A percentile compares a stretch with the other conserved stretches of the same genome.
phyloP scores from a whole-genome alignment of 64 coral and sea anemone species.

The Pocillopora verrucosa region DNA sequence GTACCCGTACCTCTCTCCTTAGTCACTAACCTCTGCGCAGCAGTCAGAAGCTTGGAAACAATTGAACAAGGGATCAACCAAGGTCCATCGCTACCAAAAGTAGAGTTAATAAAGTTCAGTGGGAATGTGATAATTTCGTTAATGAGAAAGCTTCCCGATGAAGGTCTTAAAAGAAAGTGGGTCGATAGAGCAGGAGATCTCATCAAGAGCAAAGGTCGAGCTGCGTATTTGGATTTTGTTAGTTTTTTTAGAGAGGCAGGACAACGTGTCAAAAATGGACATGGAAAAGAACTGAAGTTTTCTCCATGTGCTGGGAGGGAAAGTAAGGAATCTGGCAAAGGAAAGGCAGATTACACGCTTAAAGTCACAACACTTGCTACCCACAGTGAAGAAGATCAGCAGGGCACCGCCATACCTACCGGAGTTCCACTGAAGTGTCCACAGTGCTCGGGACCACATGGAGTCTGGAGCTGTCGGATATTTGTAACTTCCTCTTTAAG shows the following conservation, averaged over 20 bases:
- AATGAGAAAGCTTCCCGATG: constrained; percentile 79
- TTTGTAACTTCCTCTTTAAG: not conserved
- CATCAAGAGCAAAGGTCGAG: constrained; percentile 42
- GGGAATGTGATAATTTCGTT: constrained; percentile 58
- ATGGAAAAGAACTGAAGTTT: constrained; percentile 54
- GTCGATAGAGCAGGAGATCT: constrained; percentile 69
- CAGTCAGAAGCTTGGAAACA: constrained; percentile 42
- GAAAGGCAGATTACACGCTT: constrained; percentile 18
- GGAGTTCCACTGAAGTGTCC: too few species aligned
- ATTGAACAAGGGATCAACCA: constrained; percentile 61
- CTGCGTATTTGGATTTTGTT: constrained; percentile 56
- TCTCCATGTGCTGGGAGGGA: not conserved
- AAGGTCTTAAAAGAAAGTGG: constrained; percentile 72
- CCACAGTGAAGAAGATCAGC: constrained; percentile 4
- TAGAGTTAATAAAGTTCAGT: constrained; percentile 60
- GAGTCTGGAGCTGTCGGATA: not conserved
- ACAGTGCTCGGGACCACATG: constrained; percentile 51
- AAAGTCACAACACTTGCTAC: constrained; percentile 56
- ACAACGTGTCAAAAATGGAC: constrained; percentile 70
- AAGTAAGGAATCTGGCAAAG: not conserved
- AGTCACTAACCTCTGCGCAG: not conserved
- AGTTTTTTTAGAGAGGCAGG: constrained; percentile 40
- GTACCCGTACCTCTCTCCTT: too few species aligned
- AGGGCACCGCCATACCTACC: too few species aligned
- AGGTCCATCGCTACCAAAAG: constrained; percentile 54